Base-by-base conservation (phyloP, 2,113 vertebrate species). In the Brachyhypopomus occidentalis region DNA sequence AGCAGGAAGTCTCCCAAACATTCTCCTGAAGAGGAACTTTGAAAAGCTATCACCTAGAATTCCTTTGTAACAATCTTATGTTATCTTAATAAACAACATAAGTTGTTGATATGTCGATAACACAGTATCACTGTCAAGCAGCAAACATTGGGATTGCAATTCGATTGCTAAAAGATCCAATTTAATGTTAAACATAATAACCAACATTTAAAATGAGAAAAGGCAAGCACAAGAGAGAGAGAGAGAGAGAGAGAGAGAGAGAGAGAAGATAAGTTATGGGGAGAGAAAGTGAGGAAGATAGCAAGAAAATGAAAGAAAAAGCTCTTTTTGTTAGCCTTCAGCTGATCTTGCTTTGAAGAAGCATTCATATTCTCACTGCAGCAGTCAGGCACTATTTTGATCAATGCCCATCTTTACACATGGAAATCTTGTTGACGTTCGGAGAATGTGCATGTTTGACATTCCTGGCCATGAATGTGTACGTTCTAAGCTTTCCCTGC, bases 381-480 rank as follows among this genome's bases (percentile, higher is more conserved):
- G 38, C 81, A 87, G 84, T 83, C 78, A 85, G 60, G 55, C 76
- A 88, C 73, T 86, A 84, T 79, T 90, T 86, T 86, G 87, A 87
- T 84, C 73, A 64, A 77, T 67, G 84, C 30, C 83, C 72, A 71
- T 86, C 79, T 84, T 86, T 36, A 84, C 45, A 86, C 84, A 85
- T 83, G 78, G 63, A 76, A 77, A 70, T 88, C 82, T 85, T 92
- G 90, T 88, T 91, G 91, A 91, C 91, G 92, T 90, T 87, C 90
- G 77, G 87, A 84, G 87, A 89, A 92, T 23, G 89, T 83, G 83
- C 89, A 89, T 89, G 89, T 87, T 75, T 79, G n/a, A 81, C 86
- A 88, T 91, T 91, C 90, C 80, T 84, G 84, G 88, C 45, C 62
- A 17, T 79, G 85, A 81, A 82, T 79, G 58, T 30, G 81, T 86